Percentiles rank a stretch among this genome's conserved stretches.
These are phyloP conservation scores for Callithrix jacchus DNA, from an alignment of 2,113 vertebrate species.

Conservation along the genomic window DNA sequence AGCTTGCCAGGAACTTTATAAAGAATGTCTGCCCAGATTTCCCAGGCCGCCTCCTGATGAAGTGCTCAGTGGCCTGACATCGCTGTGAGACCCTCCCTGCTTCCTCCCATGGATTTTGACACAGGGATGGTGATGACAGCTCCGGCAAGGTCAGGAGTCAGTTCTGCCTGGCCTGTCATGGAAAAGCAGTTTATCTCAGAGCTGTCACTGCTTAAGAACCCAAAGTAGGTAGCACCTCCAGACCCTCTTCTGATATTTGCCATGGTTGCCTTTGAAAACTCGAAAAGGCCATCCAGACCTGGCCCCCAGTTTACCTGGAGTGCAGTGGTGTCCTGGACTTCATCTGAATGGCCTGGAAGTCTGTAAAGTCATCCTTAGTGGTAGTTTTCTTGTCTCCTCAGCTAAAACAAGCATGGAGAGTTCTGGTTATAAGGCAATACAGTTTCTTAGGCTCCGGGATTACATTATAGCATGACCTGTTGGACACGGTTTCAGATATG, in stretches of 20 bases:
- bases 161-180: neutral
- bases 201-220: slow-evolving; percentile 31
- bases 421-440: neutral
- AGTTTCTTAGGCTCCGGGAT: slow-evolving; percentile 42
- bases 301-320: neutral
- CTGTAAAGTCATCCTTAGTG: slow-evolving; percentile 34
- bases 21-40: neutral
- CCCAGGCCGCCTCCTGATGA: neutral
- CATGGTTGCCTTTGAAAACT: neutral
- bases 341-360: neutral
- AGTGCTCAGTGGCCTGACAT: neutral
- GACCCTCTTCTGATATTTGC: neutral
- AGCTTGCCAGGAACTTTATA: slow-evolving; percentile 7
- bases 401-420: slow-evolving; percentile 28
- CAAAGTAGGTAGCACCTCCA: neutral
- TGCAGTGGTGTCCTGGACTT: slow-evolving; percentile 36
- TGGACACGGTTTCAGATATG: neutral
- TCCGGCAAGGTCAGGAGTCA: neutral
- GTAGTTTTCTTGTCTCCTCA: slow-evolving; percentile 18
- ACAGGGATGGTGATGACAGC: neutral
- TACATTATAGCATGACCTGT: neutral
- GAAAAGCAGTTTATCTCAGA: slow-evolving; percentile 18
- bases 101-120: neutral
- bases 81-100: neutral
- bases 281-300: neutral